Base-by-base conservation (phyloP, 2,113 vertebrate genomes). In the Emydocephalus ijimae region DNA sequence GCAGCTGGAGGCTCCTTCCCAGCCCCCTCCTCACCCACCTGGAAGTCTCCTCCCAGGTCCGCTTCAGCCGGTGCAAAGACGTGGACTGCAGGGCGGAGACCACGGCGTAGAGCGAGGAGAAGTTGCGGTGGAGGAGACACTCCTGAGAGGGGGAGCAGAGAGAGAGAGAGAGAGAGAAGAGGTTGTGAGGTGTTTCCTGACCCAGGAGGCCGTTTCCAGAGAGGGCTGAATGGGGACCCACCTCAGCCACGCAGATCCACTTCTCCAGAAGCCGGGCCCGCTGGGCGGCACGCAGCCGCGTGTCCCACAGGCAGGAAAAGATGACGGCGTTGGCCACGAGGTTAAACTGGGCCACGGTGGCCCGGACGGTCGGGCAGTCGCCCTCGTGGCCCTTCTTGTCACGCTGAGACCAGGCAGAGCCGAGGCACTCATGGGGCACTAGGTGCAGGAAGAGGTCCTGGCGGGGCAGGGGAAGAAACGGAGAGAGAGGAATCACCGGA, bases 181-280 rank as follows among this genome's bases (percentile, higher is more conserved):
- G 26, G 2, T 55, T 39, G 20, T 54, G 43, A 59, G 64, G 10
- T 9, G 48, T 50, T 10, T 52, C 34, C 26, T 0, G 26, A 14
- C 2, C 87, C 1, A 0, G 34, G 3, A 3, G 34, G 61, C n/a
- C 3, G 0, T 1, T 24, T 9, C 43, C 3, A 43, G 97, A 5
- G 11, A 93, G 95, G 54, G 97, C 6, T 92, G 95, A 18, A 21
- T 21, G 1, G 7, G 29, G 23, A 34, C 96, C 12, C 52, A 98
- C 99, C 98, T 99, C 98, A 0, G 99, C 98, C 92, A 99, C 98
- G 0, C 97, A 98, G 97, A 99, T 98, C 99, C 98, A 99, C 91
- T 99, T 99, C 97, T 98, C 98, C 96, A 99, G 96, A 26, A 99
- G 97, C 0, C 98, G 97, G 0, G 98, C 98, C 92, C 98, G 97